These are phyloP conservation scores for Rhagonycha lutea DNA, from an alignment of 2,888 invertebrate species.

Conservation along the genomic window DNA sequence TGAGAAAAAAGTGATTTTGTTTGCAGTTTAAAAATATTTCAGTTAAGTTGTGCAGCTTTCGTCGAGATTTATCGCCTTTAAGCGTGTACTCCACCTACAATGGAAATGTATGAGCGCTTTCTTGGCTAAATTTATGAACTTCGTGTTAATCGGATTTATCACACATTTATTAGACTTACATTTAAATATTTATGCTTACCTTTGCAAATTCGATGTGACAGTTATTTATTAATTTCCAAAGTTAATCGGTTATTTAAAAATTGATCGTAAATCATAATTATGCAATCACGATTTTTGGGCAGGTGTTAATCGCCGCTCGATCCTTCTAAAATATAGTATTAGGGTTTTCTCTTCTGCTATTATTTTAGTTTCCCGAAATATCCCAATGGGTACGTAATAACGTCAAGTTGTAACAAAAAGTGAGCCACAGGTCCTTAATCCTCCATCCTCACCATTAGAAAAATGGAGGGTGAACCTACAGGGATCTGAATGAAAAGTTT, in stretches of 20 bases:
- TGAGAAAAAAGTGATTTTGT: not conserved
- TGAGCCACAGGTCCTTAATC: not conserved
- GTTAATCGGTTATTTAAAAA: not conserved
- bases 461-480: not conserved
- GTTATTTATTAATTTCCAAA: not conserved
- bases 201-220: not conserved
- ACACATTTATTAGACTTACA: not conserved
- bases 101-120: not conserved
- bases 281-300: not conserved
- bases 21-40: not conserved
- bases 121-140: not conserved
- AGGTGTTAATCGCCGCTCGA: not conserved
- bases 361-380: not conserved
- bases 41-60: not conserved
- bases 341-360: not conserved
- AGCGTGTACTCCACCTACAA: not conserved
- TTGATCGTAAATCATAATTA: not conserved
- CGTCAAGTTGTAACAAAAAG: not conserved
- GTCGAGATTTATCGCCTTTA: not conserved
- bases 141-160: not conserved
- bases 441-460: not conserved
- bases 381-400: not conserved
- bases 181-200: not conserved
- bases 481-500: not conserved
- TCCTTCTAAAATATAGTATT: not conserved